phyloP scores from a whole-genome alignment of 2,113 vertebrate genomes.

The Blennius ocellaris region DNA sequence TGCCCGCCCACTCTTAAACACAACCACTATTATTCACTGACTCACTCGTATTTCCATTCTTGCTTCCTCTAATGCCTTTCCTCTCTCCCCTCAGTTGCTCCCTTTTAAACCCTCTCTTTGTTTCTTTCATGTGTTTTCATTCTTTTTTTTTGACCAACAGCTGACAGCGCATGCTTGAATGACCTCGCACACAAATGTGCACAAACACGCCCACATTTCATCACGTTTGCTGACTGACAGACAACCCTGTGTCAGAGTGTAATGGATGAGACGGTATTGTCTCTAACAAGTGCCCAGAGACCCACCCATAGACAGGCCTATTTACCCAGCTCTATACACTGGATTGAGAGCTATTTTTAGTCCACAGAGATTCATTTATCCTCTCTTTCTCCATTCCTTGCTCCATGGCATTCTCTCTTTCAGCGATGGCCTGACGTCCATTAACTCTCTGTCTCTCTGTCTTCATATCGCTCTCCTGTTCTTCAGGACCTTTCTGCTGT shows the following conservation, averaged over 20 bases:
- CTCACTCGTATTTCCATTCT: constrained; percentile 58
- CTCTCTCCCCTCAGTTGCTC: constrained; percentile 11
- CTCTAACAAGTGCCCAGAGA: constrained; percentile 76
- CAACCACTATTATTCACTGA: constrained; percentile 50
- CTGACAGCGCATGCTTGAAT: neutral
- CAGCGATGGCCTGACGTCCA: constrained; percentile 50
- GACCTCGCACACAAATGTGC: neutral
- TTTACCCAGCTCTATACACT: constrained; percentile 64
- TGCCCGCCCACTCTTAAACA: constrained; percentile 20
- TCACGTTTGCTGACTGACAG: constrained; percentile 37
- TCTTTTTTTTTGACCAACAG: constrained; percentile 27
- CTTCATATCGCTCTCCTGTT: constrained; percentile 21
- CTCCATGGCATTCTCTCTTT: constrained; percentile 45
- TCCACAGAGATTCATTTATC: constrained; percentile 71
- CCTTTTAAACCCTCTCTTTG: constrained; percentile 5
- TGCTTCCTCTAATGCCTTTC: constrained; percentile 16
- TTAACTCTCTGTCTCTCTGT: constrained; percentile 37
- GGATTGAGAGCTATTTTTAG: constrained; percentile 73
- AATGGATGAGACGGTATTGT: constrained; percentile 63
- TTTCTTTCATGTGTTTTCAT: constrained; percentile 17
- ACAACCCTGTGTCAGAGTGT: constrained; percentile 44
- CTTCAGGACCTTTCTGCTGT: constrained; percentile 22
- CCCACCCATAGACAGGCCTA: constrained; percentile 64
- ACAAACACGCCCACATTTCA: neutral
- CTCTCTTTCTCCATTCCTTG: constrained; percentile 28